These are phyloP conservation scores for Drosophila prosaltans DNA, from an alignment of 1,140 invertebrate genomes.

Conservation along the genomic window DNA sequence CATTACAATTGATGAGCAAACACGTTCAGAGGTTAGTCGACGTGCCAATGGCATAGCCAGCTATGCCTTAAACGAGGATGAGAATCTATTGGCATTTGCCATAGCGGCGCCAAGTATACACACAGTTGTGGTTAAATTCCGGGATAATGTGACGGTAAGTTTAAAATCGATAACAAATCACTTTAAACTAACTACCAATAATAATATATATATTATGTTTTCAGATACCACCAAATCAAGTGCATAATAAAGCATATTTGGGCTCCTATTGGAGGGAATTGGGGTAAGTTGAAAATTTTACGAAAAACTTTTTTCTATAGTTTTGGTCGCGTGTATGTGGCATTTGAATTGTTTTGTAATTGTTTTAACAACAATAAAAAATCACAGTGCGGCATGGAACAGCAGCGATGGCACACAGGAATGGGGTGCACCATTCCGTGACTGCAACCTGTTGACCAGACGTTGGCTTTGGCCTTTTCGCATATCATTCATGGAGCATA, in stretches of 20 bases:
- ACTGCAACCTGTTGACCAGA: slow-evolving; percentile 79
- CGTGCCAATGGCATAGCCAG: slow-evolving; percentile 77
- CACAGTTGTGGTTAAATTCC: slow-evolving; percentile 82
- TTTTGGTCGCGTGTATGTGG: background rate
- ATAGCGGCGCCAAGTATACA: slow-evolving; percentile 81
- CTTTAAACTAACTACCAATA: background rate
- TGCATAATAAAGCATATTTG: slow-evolving; percentile 78
- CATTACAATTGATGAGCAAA: slow-evolving; percentile 67
- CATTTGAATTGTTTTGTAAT: slow-evolving; percentile 41
- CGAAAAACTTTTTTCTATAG: no score
- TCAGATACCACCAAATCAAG: slow-evolving; percentile 80
- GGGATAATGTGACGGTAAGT: slow-evolving; percentile 78
- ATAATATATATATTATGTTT: slow-evolving; percentile 11
- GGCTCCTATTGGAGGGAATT: slow-evolving; percentile 82
- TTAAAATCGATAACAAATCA: slow-evolving; percentile 9
- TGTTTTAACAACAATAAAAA: slow-evolving; percentile 14
- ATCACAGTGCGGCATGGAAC: slow-evolving; percentile 76
- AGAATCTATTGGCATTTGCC: slow-evolving; percentile 81
- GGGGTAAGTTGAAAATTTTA: slow-evolving; percentile 49
- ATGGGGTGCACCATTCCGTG: slow-evolving; percentile 81
- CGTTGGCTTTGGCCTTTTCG: slow-evolving; percentile 83
- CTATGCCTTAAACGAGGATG: slow-evolving; percentile 78
- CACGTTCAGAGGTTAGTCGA: slow-evolving; percentile 68
- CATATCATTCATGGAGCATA: slow-evolving; percentile 77
- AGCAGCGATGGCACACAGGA: slow-evolving; percentile 79